Evolutionary conservation across 2,113 vertebrate genomes (phyloP).

Genomic region (Saccopteryx bilineata): DNA sequence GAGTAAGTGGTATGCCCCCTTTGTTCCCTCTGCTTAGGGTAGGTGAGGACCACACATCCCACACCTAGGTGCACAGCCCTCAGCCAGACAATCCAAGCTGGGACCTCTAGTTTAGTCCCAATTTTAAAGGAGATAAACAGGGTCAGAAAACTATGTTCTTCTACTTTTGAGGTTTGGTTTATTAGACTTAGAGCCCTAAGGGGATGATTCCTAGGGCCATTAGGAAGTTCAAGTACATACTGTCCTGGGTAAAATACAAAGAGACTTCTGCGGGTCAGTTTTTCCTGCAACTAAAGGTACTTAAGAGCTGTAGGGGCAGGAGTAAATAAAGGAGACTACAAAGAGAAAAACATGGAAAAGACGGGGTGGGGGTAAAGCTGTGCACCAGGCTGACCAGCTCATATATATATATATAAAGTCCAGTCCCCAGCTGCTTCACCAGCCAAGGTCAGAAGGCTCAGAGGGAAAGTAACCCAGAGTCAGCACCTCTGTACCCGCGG

Average conservation of each 20-base stretch:
- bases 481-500: not conserved
- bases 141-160: not conserved
- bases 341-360: slow-evolving; percentile 70
- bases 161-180: slow-evolving; percentile 29
- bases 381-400: slow-evolving; percentile 75
- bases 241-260: not conserved
- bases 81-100: not conserved
- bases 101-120: not conserved
- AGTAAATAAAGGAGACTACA: slow-evolving; percentile 51
- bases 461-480: slow-evolving; percentile 66
- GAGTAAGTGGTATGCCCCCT: not conserved
- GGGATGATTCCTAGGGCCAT: slow-evolving; percentile 40
- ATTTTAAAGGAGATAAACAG: slow-evolving; percentile 30
- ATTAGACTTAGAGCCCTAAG: slow-evolving; percentile 52
- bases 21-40: not conserved
- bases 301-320: slow-evolving; percentile 50
- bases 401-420: not conserved
- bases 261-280: slow-evolving; percentile 48
- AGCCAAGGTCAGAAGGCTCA: not conserved
- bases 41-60: not conserved
- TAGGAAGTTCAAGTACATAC: slow-evolving; percentile 68
- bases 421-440: fast-evolving
- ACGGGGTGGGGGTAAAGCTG: slow-evolving; percentile 63
- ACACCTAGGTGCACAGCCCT: not conserved
- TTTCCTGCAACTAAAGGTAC: slow-evolving; percentile 67